phyloP scores from a whole-genome alignment of 2,113 vertebrate genomes.

The Epinephelus lanceolatus region DNA sequence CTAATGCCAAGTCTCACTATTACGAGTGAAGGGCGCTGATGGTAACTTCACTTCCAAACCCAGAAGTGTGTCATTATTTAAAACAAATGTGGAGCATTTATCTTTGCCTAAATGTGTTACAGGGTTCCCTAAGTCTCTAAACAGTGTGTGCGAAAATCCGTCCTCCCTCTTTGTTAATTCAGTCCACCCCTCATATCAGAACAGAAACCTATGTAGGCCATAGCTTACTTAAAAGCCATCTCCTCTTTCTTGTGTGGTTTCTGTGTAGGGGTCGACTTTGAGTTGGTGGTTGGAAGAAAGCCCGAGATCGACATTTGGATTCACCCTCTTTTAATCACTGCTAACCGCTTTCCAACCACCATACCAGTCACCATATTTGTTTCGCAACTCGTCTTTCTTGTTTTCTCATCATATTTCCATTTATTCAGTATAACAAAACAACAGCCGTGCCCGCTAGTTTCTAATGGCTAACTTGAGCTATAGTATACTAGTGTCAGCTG shows the following conservation, averaged over 20 bases:
- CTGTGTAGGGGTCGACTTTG: slow-evolving; percentile 48
- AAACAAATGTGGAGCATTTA: not conserved
- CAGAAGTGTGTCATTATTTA: not conserved
- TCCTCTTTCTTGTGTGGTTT: slow-evolving; percentile 62
- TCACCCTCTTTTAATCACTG: slow-evolving; percentile 9
- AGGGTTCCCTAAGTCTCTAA: not conserved
- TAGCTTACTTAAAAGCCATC: not conserved
- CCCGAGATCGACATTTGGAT: slow-evolving; percentile 15
- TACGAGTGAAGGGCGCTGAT: not conserved
- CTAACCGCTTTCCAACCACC: slow-evolving; percentile 62
- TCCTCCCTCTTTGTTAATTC: not conserved
- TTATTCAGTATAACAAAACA: not conserved
- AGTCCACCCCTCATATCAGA: not conserved
- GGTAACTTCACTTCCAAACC: not conserved
- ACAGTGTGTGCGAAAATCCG: not conserved
- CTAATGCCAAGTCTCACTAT: not conserved
- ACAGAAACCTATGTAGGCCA: slow-evolving; percentile 42
- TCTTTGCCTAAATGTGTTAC: not conserved
- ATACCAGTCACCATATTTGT: not conserved
- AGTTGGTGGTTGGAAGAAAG: slow-evolving; percentile 48
- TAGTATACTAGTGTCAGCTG: not conserved
- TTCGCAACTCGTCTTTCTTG: not conserved
- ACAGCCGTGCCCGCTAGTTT: not conserved
- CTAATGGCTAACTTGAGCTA: not conserved
- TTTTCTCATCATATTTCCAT: slow-evolving; percentile 12